A percentile compares a stretch with the other conserved stretches of the same genome.
Conservation (phyloP, 2,888 invertebrate species). For the Phaonia tiefii region DNA sequence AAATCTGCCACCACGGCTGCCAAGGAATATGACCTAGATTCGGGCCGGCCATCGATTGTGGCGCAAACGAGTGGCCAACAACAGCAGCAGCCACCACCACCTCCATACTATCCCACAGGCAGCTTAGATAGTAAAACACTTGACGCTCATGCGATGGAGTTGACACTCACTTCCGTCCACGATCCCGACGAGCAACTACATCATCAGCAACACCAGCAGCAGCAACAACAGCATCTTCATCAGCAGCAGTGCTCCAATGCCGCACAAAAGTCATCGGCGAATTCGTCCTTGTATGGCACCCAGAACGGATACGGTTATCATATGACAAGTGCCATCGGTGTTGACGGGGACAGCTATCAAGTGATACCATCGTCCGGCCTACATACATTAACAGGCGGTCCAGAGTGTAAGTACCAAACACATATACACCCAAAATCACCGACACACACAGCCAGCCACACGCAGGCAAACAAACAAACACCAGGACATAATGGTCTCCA, state of each 20-base stretch:
- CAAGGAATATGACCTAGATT: constrained; percentile 74
- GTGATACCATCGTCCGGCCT: constrained; percentile 75
- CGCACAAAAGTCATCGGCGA: constrained; percentile 63
- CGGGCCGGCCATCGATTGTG: constrained; percentile 71
- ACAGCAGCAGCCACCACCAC: constrained; percentile 71
- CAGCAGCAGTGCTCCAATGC: constrained; percentile 56
- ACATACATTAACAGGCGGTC: constrained; percentile 66
- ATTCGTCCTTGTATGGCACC: constrained; percentile 66
- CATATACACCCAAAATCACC: constrained; percentile 2
- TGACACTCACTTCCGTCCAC: constrained; percentile 74
- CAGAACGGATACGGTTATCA: constrained; percentile 77
- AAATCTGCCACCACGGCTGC: constrained; percentile 68
- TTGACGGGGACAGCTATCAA: constrained; percentile 78
- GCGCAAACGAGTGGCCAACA: constrained; percentile 65
- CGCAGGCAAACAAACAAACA: neutral
- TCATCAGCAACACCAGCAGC: constrained; percentile 70
- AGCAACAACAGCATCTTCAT: constrained; percentile 70
- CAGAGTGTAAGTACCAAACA: constrained; percentile 76
- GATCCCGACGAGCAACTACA: constrained; percentile 75
- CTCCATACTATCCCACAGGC: constrained; percentile 75
- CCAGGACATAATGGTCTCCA: neutral
- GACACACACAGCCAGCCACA: neutral
- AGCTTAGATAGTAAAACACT: constrained; percentile 76
- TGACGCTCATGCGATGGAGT: constrained; percentile 74
- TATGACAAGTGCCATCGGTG: constrained; percentile 78